phyloP scores from a whole-genome alignment of 2,113 vertebrate species.

The Vidua chalybeata region DNA sequence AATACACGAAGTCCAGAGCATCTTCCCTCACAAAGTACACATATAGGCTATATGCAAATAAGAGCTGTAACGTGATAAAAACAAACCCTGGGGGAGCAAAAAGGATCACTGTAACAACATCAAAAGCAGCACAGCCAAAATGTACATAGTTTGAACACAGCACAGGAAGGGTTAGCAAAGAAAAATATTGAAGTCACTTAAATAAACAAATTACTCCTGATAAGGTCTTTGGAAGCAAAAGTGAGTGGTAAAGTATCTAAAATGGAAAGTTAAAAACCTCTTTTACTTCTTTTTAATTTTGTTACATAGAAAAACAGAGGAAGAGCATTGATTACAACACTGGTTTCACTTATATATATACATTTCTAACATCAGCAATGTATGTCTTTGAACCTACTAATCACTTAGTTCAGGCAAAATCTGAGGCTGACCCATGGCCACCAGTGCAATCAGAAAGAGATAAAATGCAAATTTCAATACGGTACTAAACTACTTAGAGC shows the following conservation, averaged over 20 bases:
- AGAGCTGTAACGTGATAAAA: neutral
- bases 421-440: conserved; percentile 7
- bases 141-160: neutral
- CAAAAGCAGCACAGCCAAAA: neutral
- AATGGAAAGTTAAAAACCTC: neutral
- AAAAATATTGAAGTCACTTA: neutral
- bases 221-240: neutral
- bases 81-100: neutral
- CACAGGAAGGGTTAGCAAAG: neutral
- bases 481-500: neutral
- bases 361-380: neutral
- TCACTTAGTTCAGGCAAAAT: neutral
- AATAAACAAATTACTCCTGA: neutral
- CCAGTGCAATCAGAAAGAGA: neutral
- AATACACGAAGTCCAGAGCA: neutral
- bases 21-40: neutral
- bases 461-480: conserved; percentile 11
- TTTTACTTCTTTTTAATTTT: neutral
- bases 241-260: neutral
- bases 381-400: neutral
- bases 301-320: neutral
- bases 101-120: neutral
- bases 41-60: neutral
- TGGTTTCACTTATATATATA: neutral
- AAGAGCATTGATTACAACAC: neutral